phyloP scores from a whole-genome alignment of 2,113 vertebrate species.

The Macquaria ambigua region DNA sequence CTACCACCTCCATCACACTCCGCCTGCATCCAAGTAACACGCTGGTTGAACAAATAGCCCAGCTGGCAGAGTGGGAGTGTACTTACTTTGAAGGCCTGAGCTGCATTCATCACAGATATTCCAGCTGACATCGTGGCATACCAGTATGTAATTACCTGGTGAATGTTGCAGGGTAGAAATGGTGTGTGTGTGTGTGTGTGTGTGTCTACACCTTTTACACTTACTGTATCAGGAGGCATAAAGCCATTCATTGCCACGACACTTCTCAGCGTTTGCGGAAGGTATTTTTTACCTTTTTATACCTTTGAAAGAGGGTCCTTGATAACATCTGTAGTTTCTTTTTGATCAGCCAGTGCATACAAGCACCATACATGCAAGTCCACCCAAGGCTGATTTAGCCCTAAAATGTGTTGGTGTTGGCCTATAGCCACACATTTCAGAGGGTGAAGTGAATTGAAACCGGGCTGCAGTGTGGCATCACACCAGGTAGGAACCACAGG shows the following conservation, averaged over 20 bases:
- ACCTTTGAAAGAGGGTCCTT: background rate
- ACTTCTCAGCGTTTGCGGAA: constrained; percentile 20
- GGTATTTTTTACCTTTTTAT: constrained; percentile 6
- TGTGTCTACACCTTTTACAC: constrained; percentile 4
- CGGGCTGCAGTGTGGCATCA: constrained; percentile 62
- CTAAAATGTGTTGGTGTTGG: constrained; percentile 28
- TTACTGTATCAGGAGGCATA: constrained; percentile 17
- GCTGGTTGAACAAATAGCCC: constrained; percentile 74
- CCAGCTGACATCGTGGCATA: constrained; percentile 63
- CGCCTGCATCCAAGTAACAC: constrained; percentile 69
- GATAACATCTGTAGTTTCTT: background rate
- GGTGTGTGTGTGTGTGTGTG: background rate
- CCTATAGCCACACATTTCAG: constrained; percentile 23
- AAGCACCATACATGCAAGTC: background rate
- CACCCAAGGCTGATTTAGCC: constrained; percentile 22
- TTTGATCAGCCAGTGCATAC: background rate
- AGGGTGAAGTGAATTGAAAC: constrained; percentile 58
- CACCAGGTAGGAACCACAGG: constrained; percentile 45
- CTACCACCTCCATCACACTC: constrained; percentile 68
- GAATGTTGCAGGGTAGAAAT: constrained; percentile 42
- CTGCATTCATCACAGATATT: constrained; percentile 74
- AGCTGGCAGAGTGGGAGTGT: constrained; percentile 77
- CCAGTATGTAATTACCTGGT: constrained; percentile 65
- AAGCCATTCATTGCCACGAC: background rate
- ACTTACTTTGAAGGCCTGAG: constrained; percentile 75